Evolutionary conservation across 1,140 invertebrate species (phyloP).

Genomic region (Coenobita brevimanus): DNA sequence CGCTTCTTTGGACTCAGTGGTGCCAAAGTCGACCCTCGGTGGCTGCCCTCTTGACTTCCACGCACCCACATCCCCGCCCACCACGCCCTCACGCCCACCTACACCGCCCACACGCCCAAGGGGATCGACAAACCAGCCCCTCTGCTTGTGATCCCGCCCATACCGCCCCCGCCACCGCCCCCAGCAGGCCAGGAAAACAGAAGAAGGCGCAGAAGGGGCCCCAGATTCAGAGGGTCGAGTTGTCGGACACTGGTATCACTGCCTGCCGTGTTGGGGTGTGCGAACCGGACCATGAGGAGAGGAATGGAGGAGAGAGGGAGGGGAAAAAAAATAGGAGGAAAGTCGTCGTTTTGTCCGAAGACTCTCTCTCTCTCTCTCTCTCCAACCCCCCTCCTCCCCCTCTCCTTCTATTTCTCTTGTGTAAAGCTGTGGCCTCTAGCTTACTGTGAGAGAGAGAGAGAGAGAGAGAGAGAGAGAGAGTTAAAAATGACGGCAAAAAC

Average conservation of each 20-base stretch:
- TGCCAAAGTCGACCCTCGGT: slow-evolving; percentile 25
- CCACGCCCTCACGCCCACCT: background rate
- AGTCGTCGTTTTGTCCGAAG: background rate
- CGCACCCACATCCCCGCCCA: background rate
- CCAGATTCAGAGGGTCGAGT: too few relatives aligned
- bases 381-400: background rate
- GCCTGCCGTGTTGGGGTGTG: too few relatives aligned
- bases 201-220: too few relatives aligned
- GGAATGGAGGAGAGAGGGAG: too few relatives aligned
- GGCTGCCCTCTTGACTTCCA: background rate
- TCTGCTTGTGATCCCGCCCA: background rate
- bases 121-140: too few relatives aligned
- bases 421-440: background rate
- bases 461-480: too few relatives aligned
- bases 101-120: too few relatives aligned
- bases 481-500: too few relatives aligned
- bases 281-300: too few relatives aligned
- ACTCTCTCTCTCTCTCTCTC: background rate
- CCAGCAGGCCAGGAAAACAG: background rate
- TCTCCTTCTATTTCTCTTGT: background rate
- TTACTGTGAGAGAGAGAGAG: too few relatives aligned
- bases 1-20: slow-evolving; percentile 39
- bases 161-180: background rate
- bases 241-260: too few relatives aligned
- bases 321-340: too few relatives aligned